A percentile compares a stretch with the other conserved stretches of the same genome.
These are phyloP conservation scores for Hippocampus abdominalis DNA, from an alignment of 2,113 vertebrate species.

Conservation along the genomic window DNA sequence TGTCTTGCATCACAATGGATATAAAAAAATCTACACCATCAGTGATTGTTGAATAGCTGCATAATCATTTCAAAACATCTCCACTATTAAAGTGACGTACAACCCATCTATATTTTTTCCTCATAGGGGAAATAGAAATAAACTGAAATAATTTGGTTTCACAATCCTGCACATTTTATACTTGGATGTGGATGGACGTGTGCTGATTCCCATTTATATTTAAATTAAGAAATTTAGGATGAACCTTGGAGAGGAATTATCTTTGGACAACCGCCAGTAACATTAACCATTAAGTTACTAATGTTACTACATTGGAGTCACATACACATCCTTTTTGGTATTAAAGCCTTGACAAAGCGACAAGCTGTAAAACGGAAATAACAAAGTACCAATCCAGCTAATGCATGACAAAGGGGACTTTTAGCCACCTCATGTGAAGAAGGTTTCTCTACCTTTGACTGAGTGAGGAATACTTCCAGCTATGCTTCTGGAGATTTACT, in stretches of 20 bases:
- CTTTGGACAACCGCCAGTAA: background rate
- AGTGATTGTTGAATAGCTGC: background rate
- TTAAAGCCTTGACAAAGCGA: background rate
- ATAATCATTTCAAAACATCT: too few relatives aligned
- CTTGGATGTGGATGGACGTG: background rate
- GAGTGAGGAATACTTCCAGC: constrained; percentile 48
- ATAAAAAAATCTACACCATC: background rate
- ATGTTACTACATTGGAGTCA: background rate
- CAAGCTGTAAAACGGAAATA: background rate
- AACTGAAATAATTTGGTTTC: background rate
- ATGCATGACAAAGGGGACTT: constrained; percentile 14
- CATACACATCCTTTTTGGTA: background rate
- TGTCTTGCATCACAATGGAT: constrained; percentile 20
- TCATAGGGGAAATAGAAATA: background rate
- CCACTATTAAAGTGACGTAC: background rate
- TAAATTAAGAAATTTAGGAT: constrained; percentile 3
- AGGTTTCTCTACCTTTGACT: constrained; percentile 13
- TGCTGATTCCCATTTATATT: background rate
- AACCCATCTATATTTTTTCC: background rate
- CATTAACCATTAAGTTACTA: too few relatives aligned
- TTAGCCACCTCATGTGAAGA: constrained; percentile 11
- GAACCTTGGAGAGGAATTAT: constrained; percentile 5
- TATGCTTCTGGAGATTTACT: constrained; percentile 58
- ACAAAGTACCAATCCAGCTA: background rate
- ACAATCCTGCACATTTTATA: background rate